Percentiles rank a stretch among this genome's conserved stretches.
These are phyloP conservation scores for Eupithecia vulgata DNA, from an alignment of 2,888 invertebrate species.

Conservation along the genomic window DNA sequence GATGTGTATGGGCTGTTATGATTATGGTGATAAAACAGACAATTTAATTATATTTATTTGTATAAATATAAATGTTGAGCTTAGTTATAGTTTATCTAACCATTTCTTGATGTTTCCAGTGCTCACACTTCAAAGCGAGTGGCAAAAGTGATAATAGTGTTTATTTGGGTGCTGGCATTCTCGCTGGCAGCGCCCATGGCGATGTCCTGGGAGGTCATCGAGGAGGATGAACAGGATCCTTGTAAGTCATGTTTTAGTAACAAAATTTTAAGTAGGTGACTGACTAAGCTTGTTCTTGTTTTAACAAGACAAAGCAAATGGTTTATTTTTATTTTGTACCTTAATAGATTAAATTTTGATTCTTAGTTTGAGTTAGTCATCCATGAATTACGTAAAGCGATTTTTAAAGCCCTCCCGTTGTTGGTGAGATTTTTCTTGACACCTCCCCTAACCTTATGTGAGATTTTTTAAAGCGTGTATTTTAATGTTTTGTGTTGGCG, in stretches of 20 bases:
- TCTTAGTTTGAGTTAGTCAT: no score
- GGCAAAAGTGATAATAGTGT: slow-evolving; percentile 88
- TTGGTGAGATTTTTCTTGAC: no score
- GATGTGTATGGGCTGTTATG: no score
- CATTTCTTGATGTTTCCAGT: slow-evolving; percentile 72
- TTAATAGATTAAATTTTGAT: no score
- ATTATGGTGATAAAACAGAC: not conserved
- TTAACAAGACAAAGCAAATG: not conserved
- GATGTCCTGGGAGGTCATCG: slow-evolving; percentile 83
- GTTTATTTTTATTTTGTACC: not conserved
- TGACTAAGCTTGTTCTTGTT: not conserved
- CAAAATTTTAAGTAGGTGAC: not conserved
- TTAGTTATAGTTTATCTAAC: not conserved
- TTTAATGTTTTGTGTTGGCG: no score
- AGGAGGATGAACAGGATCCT: slow-evolving; percentile 75
- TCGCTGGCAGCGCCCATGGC: slow-evolving; percentile 88
- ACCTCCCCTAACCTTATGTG: no score
- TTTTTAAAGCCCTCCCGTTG: no score
- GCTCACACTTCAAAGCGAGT: slow-evolving; percentile 89
- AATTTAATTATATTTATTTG: not conserved
- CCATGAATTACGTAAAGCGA: no score
- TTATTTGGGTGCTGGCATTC: slow-evolving; percentile 89
- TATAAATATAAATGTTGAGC: not conserved
- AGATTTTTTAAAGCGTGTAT: no score
- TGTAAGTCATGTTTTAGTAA: slow-evolving; percentile 56